phyloP scores from a whole-genome alignment of 2,113 vertebrate genomes.

The Psilopogon haemacephalus region DNA sequence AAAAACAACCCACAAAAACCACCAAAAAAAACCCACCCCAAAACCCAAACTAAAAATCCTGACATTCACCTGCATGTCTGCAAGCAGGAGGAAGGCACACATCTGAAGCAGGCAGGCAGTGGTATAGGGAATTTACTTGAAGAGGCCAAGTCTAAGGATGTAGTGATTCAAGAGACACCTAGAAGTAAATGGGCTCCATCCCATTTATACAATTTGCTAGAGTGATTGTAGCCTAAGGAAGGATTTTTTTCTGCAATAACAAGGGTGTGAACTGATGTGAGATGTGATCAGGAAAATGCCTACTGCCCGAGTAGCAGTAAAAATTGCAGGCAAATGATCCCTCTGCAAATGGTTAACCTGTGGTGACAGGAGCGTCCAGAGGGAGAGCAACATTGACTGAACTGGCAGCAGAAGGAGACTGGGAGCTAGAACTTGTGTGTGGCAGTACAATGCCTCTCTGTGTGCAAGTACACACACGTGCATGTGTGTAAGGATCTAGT shows the following conservation, averaged over 20 bases:
- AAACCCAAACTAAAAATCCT: background rate
- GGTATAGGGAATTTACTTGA: background rate
- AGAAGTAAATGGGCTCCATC: background rate
- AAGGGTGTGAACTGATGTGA: accelerated
- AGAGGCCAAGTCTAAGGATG: background rate
- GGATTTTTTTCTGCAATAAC: background rate
- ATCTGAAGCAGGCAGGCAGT: accelerated
- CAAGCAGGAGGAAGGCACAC: background rate
- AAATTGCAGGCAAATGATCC: accelerated
- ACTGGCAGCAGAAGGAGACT: background rate
- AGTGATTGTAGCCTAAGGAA: background rate
- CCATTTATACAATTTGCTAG: background rate
- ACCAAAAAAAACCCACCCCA: too few species aligned
- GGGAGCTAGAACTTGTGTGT: background rate
- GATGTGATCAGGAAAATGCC: background rate
- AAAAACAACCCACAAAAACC: too few species aligned
- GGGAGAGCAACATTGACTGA: background rate
- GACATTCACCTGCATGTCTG: background rate
- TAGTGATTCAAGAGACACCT: background rate
- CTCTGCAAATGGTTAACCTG: background rate
- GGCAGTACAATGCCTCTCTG: background rate
- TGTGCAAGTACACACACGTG: accelerated
- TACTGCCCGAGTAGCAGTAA: background rate
- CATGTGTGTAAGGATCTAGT: background rate
- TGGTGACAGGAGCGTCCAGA: background rate